A percentile compares a stretch with the other conserved stretches of the same genome.
Conservation (phyloP, 2,888 invertebrate genomes). For the Cepaea hortensis region DNA sequence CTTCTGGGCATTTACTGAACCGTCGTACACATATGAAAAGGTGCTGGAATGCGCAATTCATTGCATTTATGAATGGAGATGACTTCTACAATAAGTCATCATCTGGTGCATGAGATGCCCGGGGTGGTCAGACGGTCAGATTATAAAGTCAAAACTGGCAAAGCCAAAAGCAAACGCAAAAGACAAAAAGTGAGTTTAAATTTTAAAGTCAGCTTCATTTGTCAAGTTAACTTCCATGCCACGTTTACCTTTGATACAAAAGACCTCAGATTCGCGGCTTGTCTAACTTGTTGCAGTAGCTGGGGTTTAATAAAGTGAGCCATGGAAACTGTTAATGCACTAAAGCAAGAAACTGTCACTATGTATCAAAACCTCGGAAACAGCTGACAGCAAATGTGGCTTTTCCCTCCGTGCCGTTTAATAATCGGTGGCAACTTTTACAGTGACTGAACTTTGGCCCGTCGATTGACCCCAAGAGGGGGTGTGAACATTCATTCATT, state of each 20-base stretch:
- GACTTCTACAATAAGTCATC: too few species aligned
- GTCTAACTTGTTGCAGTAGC: neutral
- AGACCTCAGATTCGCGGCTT: neutral
- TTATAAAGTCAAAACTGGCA: too few species aligned
- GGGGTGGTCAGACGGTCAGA: too few species aligned
- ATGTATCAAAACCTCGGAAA: neutral
- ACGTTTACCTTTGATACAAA: constrained; percentile 30
- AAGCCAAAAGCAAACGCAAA: too few species aligned
- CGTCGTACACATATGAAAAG: too few species aligned
- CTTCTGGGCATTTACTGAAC: too few species aligned
- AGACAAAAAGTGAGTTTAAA: too few species aligned
- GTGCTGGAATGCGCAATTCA: too few species aligned
- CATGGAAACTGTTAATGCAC: neutral
- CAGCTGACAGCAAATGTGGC: neutral
- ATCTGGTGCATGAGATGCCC: too few species aligned
- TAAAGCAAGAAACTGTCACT: neutral
- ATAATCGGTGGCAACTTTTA: neutral
- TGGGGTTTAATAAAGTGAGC: neutral
- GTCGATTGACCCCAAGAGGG: neutral
- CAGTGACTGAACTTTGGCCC: constrained; percentile 15
- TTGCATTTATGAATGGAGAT: too few species aligned
- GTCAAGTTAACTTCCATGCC: neutral
- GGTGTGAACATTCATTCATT: neutral
- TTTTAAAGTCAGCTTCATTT: neutral
- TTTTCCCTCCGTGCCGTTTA: constrained; percentile 18